Percentiles rank a stretch among this genome's conserved stretches.
Conservation (phyloP, 2,888 invertebrate genomes). For the Fissipunctia ypsillon region DNA sequence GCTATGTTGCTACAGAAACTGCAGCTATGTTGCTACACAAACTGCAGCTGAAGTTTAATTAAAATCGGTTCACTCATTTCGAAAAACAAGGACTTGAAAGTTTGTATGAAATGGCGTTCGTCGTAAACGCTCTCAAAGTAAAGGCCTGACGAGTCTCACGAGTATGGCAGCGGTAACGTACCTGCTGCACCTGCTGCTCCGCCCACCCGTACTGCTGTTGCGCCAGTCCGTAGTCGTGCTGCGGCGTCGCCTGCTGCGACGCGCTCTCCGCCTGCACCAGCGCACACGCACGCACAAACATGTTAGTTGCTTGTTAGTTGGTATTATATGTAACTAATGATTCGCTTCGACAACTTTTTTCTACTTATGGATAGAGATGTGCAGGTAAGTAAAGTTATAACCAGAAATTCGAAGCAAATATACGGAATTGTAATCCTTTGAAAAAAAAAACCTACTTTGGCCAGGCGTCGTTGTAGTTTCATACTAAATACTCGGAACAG, state of each 20-base stretch:
- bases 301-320: not conserved
- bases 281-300: slow-evolving; percentile 53
- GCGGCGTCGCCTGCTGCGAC: slow-evolving; percentile 71
- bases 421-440: not conserved
- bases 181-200: slow-evolving; percentile 46
- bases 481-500: not conserved
- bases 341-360: not conserved
- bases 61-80: too few relatives aligned
- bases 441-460: not conserved
- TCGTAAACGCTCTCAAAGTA: too few relatives aligned
- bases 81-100: too few relatives aligned
- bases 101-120: too few relatives aligned
- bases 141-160: too few relatives aligned
- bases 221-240: slow-evolving; percentile 56
- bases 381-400: not conserved
- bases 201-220: slow-evolving; percentile 70
- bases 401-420: too few relatives aligned
- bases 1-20: too few relatives aligned
- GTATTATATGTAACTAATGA: not conserved
- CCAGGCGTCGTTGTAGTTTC: not conserved
- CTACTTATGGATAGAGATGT: not conserved
- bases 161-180: not conserved
- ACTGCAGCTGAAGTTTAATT: too few relatives aligned
- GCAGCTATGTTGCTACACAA: too few relatives aligned
- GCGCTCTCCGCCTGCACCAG: slow-evolving; percentile 53